phyloP scores from a whole-genome alignment of 2,113 vertebrate genomes.

The Myrmecophaga tridactyla region DNA sequence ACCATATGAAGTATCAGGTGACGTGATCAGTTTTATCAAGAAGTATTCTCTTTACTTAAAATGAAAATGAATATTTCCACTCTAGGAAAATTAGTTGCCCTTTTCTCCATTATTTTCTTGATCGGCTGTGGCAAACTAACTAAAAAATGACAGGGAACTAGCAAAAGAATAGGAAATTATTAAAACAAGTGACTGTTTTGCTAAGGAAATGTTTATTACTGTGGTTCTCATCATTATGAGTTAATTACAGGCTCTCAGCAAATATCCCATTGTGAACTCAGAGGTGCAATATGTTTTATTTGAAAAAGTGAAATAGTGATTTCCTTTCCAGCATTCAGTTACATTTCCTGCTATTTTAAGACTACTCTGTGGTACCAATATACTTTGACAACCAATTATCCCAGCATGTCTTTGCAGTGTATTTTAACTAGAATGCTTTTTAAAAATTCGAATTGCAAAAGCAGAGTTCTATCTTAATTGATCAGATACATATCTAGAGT shows the following conservation, averaged over 20 bases:
- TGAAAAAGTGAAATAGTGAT: slow-evolving; percentile 70
- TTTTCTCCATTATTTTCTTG: slow-evolving; percentile 24
- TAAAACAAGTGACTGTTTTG: slow-evolving; percentile 60
- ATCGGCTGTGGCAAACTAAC: slow-evolving; percentile 52
- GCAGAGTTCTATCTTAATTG: slow-evolving; percentile 63
- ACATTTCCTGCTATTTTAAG: slow-evolving; percentile 78
- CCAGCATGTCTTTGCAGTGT: slow-evolving; percentile 68
- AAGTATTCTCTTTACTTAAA: neutral
- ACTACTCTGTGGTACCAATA: slow-evolving; percentile 67
- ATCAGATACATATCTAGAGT: slow-evolving; percentile 54
- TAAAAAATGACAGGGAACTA: slow-evolving; percentile 50
- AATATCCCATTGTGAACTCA: slow-evolving; percentile 73
- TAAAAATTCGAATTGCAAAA: slow-evolving; percentile 71
- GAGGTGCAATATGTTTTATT: slow-evolving; percentile 69
- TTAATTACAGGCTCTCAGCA: slow-evolving; percentile 76
- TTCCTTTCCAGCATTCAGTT: slow-evolving; percentile 65
- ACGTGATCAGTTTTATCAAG: neutral
- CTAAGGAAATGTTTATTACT: slow-evolving; percentile 68
- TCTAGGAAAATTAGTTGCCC: neutral
- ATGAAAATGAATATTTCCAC: slow-evolving; percentile 25
- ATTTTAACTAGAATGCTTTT: slow-evolving; percentile 74
- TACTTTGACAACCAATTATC: slow-evolving; percentile 74
- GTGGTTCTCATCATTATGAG: slow-evolving; percentile 61
- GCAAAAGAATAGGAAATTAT: slow-evolving; percentile 32
- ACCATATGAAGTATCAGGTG: neutral